phyloP scores from a whole-genome alignment of 2,888 invertebrate genomes.

The Tinea semifulvella region DNA sequence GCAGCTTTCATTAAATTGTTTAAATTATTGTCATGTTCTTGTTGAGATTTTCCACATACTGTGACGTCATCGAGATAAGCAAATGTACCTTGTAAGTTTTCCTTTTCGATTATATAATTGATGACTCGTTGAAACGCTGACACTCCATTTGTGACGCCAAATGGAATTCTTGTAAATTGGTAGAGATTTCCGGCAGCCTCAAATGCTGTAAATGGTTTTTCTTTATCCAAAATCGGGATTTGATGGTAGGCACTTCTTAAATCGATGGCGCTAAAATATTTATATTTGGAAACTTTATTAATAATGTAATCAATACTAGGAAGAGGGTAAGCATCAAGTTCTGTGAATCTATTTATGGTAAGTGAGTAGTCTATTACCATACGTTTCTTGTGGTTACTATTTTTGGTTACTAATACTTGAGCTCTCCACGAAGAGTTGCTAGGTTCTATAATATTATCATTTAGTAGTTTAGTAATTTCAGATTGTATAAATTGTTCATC shows the following conservation, averaged over 20 bases:
- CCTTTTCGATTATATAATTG: slow-evolving; percentile 2
- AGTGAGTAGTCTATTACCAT: slow-evolving; percentile 3
- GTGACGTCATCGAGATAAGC: slow-evolving; percentile 1
- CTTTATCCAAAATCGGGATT: neutral
- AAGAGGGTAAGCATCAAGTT: slow-evolving; percentile 8
- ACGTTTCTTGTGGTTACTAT: neutral
- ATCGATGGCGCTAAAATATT: neutral
- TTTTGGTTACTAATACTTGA: neutral
- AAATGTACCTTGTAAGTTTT: neutral
- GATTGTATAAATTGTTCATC: neutral
- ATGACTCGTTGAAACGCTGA: slow-evolving; percentile 6
- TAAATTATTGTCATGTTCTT: neutral
- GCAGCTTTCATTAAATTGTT: neutral
- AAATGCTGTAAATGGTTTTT: slow-evolving; percentile 6
- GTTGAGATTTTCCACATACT: neutral
- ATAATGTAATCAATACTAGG: neutral
- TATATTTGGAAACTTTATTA: neutral
- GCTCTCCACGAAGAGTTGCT: slow-evolving; percentile 10
- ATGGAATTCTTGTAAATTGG: slow-evolving; percentile 10
- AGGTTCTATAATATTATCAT: slow-evolving; percentile 1
- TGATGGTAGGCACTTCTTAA: neutral
- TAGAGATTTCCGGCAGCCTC: neutral
- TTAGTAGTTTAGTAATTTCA: neutral
- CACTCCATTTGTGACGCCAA: slow-evolving; percentile 8
- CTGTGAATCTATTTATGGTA: slow-evolving; percentile 4